Percentiles rank a stretch among this genome's conserved stretches.
These are phyloP conservation scores for Morphnarchus princeps DNA, from an alignment of 2,113 vertebrate genomes.

Conservation along the genomic window DNA sequence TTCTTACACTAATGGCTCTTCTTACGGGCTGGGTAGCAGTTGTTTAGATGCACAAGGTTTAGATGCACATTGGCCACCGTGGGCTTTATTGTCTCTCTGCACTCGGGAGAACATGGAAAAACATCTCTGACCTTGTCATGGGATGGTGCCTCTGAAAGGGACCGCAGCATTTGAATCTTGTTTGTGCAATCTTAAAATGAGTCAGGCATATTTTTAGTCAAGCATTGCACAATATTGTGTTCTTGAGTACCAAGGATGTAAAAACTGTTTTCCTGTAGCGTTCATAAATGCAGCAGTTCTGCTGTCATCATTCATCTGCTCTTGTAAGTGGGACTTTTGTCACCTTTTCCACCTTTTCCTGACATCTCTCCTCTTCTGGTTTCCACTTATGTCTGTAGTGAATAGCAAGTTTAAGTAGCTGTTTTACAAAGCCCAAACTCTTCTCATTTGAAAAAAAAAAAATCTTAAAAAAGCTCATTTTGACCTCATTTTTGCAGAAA, in stretches of 20 bases:
- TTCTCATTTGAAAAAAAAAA: background rate
- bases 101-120: background rate
- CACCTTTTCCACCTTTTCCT: background rate
- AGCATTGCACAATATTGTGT: background rate
- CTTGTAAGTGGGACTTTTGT: background rate
- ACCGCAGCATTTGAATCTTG: background rate
- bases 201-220: background rate
- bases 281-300: background rate
- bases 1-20: background rate
- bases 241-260: background rate
- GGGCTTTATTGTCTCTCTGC: background rate
- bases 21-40: background rate
- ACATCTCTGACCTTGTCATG: background rate
- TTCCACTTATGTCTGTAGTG: background rate
- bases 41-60: background rate
- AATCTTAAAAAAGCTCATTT: background rate
- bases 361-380: background rate
- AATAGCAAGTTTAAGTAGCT: background rate
- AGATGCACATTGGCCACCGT: background rate
- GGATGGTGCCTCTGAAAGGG: background rate
- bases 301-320: background rate
- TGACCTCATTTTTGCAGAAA: background rate
- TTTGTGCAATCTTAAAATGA: background rate
- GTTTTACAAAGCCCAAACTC: background rate
- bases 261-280: background rate